Evolutionary conservation across 2,797 vertebrate genomes (phyloP), one percentile per base, ranked within the genome.

Genomic region (Myoxocephalus aenaeus): DNA sequence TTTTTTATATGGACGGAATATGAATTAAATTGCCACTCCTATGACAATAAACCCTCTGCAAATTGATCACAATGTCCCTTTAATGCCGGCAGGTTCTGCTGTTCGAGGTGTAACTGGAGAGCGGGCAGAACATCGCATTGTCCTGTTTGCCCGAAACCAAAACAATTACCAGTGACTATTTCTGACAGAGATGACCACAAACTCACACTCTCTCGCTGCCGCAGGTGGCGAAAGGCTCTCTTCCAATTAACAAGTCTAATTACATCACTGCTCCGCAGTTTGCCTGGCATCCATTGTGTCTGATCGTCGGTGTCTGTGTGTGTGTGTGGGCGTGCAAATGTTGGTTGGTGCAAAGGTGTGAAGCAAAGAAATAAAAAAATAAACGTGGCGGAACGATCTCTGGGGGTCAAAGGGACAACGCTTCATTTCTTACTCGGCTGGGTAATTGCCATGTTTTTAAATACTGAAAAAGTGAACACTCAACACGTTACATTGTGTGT

Each of bases 191-290:
- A 89, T 86, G 90, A 91, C 90, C 85, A 90, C 88, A 73, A 73
- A 85, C 79, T 85, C 81, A 79, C 89, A 73, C 72, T 73, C 70
- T 75, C 79, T 71, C 5, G 3, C 80, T 89, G 87, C 82, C 70
- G 80, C 91, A 91, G 90, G 90, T 92, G 89, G 86, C 58, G 15
- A 62, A 82, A 82, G 74, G 75, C 83, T 88, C 48, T 65, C 73
- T 84, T 87, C 90, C 87, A 92, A 91, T 92, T 90, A 92, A 91
- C 90, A 90, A 80, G 83, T 90, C 73, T 90, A 88, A 91, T 92
- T 86, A 86, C 89, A 92, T 87, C 81, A 85, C 89, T 85, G 27
- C 80, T 89, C 77, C 27, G 68, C 62, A 15, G 65, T 54, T 54
- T 77, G 74, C 84, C 76, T 73, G 67, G 50, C 69, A 15, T 86